Evolutionary conservation across 1,140 invertebrate genomes (phyloP).

Genomic region (Zophobas atratus): DNA sequence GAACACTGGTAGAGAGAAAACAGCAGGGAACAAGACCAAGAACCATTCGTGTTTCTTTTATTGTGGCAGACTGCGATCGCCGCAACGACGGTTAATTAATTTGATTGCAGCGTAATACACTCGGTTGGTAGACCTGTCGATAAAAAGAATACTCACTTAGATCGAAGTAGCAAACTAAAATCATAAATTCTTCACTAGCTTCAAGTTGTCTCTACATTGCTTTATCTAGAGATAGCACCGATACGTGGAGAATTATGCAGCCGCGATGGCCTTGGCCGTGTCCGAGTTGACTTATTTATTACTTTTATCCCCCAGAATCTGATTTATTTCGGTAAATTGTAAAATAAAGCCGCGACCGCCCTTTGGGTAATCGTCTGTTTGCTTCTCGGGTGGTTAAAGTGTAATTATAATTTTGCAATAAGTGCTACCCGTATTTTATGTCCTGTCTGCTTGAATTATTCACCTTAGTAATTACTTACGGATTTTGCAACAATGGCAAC

Average conservation of each 20-base stretch:
- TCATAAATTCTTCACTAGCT: conserved; percentile 54
- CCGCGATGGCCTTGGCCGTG: conserved; percentile 54
- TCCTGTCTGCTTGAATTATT: too few relatives aligned
- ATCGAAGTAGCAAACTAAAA: conserved; percentile 42
- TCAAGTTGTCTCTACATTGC: conserved; percentile 49
- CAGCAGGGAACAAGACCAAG: conserved; percentile 51
- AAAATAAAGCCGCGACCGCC: conserved; percentile 43
- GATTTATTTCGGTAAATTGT: conserved; percentile 54
- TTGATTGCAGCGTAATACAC: conserved; percentile 9
- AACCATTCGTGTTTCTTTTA: conserved; percentile 48
- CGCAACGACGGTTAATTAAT: conserved; percentile 16
- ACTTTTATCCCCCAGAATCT: conserved; percentile 54
- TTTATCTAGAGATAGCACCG: conserved; percentile 56
- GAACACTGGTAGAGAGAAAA: conserved; percentile 50
- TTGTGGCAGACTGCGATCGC: conserved; percentile 32
- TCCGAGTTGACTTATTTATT: conserved; percentile 54
- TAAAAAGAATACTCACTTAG: conserved; percentile 38
- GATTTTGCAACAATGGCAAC: neutral
- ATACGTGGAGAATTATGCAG: conserved; percentile 55
- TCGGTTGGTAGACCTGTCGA: conserved; percentile 38
- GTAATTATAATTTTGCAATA: too few relatives aligned
- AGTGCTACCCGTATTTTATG: too few relatives aligned
- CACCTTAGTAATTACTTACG: too few relatives aligned
- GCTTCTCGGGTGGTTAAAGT: neutral
- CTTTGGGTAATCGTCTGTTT: conserved; percentile 5